A percentile compares a stretch with the other conserved stretches of the same genome.
These are phyloP conservation scores for Amblyornis subalaris DNA, from an alignment of 2,113 vertebrate species.

Conservation along the genomic window DNA sequence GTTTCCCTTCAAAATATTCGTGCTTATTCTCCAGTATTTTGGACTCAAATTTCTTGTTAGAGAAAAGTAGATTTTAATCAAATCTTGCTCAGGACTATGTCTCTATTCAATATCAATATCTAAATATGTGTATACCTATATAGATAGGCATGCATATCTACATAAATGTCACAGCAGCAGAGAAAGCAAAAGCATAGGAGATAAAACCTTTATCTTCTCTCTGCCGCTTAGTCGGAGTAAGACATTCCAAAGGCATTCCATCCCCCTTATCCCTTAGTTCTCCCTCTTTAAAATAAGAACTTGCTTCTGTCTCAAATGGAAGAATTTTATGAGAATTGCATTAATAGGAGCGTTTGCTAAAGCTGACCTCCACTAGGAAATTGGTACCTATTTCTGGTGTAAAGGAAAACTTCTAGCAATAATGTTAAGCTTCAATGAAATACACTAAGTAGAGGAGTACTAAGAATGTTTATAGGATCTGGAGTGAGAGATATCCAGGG, in stretches of 20 bases:
- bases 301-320: neutral
- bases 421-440: neutral
- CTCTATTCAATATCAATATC: neutral
- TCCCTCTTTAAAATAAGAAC: neutral
- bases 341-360: neutral
- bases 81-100: neutral
- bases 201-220: neutral
- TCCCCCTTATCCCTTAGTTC: neutral
- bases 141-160: neutral
- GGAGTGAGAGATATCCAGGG: neutral
- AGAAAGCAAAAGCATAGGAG: neutral
- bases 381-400: neutral
- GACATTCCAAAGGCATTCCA: neutral
- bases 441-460: neutral
- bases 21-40: neutral
- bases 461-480: neutral
- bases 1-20: neutral
- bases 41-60: neutral
- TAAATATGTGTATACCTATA: neutral
- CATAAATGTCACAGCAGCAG: neutral
- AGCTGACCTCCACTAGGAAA: neutral
- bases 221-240: neutral
- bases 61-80: neutral
- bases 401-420: neutral
- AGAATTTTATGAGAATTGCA: neutral